Conservation (phyloP, 2,113 vertebrate species). For the Pelmatolapia mariae region DNA sequence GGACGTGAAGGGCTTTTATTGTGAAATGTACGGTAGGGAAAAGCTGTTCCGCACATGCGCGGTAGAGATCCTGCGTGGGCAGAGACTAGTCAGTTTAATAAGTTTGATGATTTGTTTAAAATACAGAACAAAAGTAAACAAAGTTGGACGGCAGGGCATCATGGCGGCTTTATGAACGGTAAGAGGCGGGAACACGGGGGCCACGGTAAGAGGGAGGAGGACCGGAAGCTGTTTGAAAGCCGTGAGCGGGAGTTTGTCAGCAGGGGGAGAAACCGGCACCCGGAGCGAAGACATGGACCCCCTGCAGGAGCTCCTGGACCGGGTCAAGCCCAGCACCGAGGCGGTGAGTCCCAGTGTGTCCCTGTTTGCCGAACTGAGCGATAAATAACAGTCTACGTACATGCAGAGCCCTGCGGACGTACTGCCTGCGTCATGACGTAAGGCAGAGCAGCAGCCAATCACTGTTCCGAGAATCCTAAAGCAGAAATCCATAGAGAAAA, state of each 20-base stretch:
- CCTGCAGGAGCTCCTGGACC: constrained; percentile 36
- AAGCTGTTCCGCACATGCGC: background rate
- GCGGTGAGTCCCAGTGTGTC: constrained; percentile 20
- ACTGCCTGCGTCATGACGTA: accelerated
- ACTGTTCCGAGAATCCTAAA: background rate
- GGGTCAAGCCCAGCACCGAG: constrained; percentile 3
- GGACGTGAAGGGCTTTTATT: accelerated
- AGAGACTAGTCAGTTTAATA: accelerated
- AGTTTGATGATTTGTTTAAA: accelerated
- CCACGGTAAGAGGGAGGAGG: too few relatives aligned
- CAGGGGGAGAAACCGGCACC: background rate
- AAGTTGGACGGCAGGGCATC: background rate
- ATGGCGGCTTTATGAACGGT: background rate
- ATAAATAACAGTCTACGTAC: background rate
- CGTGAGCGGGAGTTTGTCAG: background rate
- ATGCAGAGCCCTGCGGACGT: accelerated
- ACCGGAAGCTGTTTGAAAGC: background rate
- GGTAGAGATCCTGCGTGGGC: accelerated
- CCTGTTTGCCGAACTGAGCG: background rate
- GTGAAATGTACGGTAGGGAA: accelerated
- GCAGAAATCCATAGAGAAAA: background rate
- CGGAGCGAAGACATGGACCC: background rate
- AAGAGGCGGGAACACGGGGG: background rate
- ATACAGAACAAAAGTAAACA: accelerated
- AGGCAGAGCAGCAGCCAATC: background rate